Evolutionary conservation across 1,140 invertebrate genomes (phyloP).

Genomic region (Papilio dardanus): DNA sequence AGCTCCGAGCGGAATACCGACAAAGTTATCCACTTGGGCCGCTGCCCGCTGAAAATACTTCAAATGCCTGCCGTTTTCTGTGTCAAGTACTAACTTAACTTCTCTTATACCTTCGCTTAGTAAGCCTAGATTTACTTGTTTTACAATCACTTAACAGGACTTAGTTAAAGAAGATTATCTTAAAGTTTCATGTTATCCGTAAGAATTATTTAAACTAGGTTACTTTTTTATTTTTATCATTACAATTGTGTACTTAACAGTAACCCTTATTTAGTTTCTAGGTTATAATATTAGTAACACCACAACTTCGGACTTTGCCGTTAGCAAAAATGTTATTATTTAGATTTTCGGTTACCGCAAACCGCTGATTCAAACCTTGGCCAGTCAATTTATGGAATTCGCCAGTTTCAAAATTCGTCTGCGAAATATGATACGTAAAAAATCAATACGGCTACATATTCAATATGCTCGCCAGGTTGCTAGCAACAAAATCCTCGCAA

Average conservation of each 20-base stretch:
- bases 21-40: constrained; percentile 16
- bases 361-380: neutral
- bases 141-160: neutral
- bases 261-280: neutral
- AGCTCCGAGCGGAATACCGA: constrained; percentile 21
- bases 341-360: neutral
- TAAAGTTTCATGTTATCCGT: neutral
- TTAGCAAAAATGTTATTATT: too few relatives aligned
- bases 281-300: neutral
- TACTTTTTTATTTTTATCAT: neutral
- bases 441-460: neutral
- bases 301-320: too few relatives aligned
- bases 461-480: neutral
- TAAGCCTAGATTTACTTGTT: neutral
- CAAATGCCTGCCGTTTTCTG: constrained; percentile 10
- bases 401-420: neutral
- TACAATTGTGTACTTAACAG: too few relatives aligned
- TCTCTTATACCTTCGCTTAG: neutral
- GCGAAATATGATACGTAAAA: neutral
- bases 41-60: constrained; percentile 25
- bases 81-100: constrained; percentile 21
- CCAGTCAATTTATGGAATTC: neutral
- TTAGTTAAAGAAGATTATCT: neutral
- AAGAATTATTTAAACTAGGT: neutral
- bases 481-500: neutral